Percentiles rank a stretch among this genome's conserved stretches.
phyloP scores from a whole-genome alignment of 2,888 invertebrate genomes.

The Heliconius ethilla region DNA sequence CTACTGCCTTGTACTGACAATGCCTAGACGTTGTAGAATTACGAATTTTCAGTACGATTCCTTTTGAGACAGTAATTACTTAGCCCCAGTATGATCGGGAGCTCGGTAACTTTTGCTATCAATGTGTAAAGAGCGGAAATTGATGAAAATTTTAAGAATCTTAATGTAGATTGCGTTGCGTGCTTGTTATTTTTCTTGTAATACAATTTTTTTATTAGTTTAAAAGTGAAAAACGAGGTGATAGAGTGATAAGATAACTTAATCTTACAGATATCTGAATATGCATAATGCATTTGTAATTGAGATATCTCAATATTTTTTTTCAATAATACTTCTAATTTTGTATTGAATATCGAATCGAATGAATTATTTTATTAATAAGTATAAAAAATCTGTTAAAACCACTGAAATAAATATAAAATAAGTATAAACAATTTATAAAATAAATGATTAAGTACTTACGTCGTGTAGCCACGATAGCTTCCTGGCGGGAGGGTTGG shows the following conservation, averaged over 20 bases:
- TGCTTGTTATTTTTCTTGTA: too few relatives aligned
- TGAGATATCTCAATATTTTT: too few relatives aligned
- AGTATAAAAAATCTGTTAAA: background rate
- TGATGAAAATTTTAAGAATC: background rate
- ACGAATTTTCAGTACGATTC: conserved; percentile 37
- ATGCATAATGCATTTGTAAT: background rate
- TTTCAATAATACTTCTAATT: too few relatives aligned
- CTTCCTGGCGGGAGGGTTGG: conserved; percentile 92
- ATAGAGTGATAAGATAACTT: too few relatives aligned
- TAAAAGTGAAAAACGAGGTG: background rate
- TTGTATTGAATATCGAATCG: too few relatives aligned
- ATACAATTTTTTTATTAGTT: background rate
- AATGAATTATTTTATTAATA: too few relatives aligned
- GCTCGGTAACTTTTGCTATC: background rate
- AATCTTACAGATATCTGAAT: background rate
- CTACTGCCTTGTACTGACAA: conserved; percentile 20
- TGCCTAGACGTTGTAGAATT: conserved; percentile 33
- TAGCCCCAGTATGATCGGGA: conserved; percentile 29
- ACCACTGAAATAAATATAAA: background rate
- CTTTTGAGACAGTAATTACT: conserved; percentile 40
- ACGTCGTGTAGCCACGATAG: conserved; percentile 94
- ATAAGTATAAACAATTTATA: background rate
- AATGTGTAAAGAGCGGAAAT: background rate
- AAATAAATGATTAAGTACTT: conserved; percentile 70
- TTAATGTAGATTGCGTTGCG: background rate